Evolutionary conservation across 2,888 invertebrate genomes (phyloP).

Genomic region (Ypsolopha sequella): DNA sequence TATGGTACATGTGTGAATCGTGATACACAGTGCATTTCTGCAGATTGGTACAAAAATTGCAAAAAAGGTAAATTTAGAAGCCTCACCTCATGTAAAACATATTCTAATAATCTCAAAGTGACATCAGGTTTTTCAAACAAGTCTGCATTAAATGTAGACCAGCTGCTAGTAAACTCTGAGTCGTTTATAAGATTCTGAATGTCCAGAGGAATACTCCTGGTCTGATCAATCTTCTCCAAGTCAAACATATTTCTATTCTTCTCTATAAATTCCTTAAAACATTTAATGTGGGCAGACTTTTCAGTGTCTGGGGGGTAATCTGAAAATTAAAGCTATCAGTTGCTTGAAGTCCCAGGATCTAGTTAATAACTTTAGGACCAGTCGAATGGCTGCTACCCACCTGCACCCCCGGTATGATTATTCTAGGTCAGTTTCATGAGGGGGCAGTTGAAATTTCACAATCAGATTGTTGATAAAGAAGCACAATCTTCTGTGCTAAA

Average conservation of each 20-base stretch:
- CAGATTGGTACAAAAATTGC: no score
- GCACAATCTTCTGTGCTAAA: no score
- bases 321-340: slow-evolving; percentile 17
- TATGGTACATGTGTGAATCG: no score
- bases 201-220: slow-evolving; percentile 70
- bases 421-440: no score
- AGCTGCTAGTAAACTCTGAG: slow-evolving; percentile 64
- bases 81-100: slow-evolving; percentile 82
- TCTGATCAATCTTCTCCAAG: slow-evolving; percentile 69
- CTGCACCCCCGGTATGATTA: no score
- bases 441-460: no score
- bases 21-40: no score
- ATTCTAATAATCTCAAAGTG: slow-evolving; percentile 78
- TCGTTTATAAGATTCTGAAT: slow-evolving; percentile 68
- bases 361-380: no score
- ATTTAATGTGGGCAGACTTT: slow-evolving; percentile 23
- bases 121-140: slow-evolving; percentile 76
- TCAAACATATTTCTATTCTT: slow-evolving; percentile 57
- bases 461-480: no score
- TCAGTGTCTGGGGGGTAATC: slow-evolving; percentile 39
- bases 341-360: no score
- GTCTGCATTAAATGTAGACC: slow-evolving; percentile 76
- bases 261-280: slow-evolving; percentile 38
- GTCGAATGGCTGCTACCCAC: no score
- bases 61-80: background rate